Conservation (phyloP, 2,797 vertebrate species). For the Siniperca undulata region DNA sequence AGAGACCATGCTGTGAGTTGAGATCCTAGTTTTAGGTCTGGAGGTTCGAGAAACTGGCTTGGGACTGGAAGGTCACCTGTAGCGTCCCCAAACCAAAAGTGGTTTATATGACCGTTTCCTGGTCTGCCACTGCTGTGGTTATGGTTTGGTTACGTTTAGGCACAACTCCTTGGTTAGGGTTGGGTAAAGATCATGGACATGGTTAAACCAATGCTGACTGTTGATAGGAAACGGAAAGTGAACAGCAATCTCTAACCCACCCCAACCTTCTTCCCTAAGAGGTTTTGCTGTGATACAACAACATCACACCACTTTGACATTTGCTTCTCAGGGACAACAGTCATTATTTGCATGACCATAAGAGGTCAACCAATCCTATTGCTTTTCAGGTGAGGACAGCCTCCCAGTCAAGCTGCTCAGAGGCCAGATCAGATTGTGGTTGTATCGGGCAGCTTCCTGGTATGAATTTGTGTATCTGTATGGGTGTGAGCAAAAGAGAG, state of each 20-base stretch:
- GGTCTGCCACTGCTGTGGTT: neutral
- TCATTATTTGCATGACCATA: neutral
- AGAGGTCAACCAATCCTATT: neutral
- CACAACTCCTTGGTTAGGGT: neutral
- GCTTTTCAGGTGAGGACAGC: neutral
- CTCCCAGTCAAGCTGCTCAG: neutral
- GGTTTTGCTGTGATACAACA: neutral
- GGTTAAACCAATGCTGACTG: neutral
- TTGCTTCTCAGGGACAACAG: neutral
- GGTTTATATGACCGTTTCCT: neutral
- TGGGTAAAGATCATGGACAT: neutral
- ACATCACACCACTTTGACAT: neutral
- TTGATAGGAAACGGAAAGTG: neutral
- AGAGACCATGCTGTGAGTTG: neutral
- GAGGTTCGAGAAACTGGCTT: neutral
- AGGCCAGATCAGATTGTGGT: neutral
- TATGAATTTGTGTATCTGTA: neutral
- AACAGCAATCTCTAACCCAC: too few species aligned
- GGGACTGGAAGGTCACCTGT: neutral
- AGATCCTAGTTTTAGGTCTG: neutral
- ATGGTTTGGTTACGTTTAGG: neutral
- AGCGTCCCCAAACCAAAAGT: neutral
- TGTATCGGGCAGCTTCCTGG: too few species aligned
- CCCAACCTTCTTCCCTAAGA: neutral
- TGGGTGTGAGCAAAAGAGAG: neutral